These are phyloP conservation scores for Barbus barbus DNA, from an alignment of 2,113 vertebrate species.

Conservation along the genomic window DNA sequence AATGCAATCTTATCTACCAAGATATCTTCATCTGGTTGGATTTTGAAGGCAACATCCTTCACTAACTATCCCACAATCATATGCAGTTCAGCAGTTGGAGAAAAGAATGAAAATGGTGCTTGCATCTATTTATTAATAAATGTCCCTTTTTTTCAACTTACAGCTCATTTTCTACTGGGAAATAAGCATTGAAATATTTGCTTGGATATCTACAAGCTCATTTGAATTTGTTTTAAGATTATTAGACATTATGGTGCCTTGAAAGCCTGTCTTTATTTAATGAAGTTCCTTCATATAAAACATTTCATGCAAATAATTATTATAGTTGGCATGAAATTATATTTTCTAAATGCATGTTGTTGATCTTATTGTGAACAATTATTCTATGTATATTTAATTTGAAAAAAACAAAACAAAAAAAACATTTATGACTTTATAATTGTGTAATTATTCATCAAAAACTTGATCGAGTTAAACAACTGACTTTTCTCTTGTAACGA, in stretches of 20 bases:
- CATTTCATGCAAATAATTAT: background rate
- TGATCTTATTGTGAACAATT: background rate
- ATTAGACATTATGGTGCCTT: background rate
- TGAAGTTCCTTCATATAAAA: background rate
- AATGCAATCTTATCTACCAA: background rate
- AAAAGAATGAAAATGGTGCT: background rate
- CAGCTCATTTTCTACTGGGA: background rate
- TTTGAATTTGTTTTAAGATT: background rate
- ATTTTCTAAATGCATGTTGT: background rate
- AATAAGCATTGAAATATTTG: background rate
- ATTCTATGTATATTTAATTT: background rate
- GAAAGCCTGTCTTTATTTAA: background rate
- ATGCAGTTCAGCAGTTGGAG: background rate
- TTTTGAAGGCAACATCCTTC: background rate
- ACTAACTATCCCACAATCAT: background rate
- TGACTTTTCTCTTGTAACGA: background rate
- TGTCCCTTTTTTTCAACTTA: background rate
- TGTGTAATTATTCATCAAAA: background rate
- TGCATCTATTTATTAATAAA: background rate
- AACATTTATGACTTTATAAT: background rate
- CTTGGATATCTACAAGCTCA: background rate
- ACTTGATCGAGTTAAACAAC: background rate
- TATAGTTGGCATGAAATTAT: too few relatives aligned
- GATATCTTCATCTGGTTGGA: background rate
- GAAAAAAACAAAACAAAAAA: background rate